phyloP scores from a whole-genome alignment of 2,888 invertebrate genomes.

The Eupeodes latifasciatus region DNA sequence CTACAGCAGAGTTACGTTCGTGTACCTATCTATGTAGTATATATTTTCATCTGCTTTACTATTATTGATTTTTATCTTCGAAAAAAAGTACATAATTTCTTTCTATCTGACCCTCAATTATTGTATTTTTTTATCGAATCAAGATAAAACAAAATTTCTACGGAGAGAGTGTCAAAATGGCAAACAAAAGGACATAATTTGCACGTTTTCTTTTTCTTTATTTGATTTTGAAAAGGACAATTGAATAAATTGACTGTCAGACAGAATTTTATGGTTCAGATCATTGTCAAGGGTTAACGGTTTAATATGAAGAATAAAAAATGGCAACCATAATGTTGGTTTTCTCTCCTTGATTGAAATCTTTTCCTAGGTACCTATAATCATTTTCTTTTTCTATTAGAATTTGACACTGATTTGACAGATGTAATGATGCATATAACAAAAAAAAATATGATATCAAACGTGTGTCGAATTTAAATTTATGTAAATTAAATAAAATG shows the following conservation, averaged over 20 bases:
- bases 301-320: conserved; percentile 20
- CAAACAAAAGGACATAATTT: conserved; percentile 49
- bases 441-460: not conserved
- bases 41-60: not conserved
- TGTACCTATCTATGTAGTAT: too few species aligned
- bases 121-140: conserved; percentile 2
- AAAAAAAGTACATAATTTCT: not conserved
- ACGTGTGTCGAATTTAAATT: conserved; percentile 12
- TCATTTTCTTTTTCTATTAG: not conserved
- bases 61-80: not conserved
- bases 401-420: conserved; percentile 47
- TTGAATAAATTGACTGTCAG: conserved; percentile 44
- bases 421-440: conserved; percentile 48
- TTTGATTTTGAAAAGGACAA: not conserved
- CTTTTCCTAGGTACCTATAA: not conserved
- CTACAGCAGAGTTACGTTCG: conserved; percentile 23
- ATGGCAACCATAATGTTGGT: not conserved
- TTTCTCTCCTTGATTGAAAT: not conserved
- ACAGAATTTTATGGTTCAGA: conserved; percentile 29
- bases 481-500: conserved; percentile 1
- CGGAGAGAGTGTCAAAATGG: conserved; percentile 27
- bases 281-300: conserved; percentile 13
- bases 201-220: conserved; percentile 10
- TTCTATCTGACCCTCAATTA: not conserved
- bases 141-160: conserved; percentile 1